Conservation (phyloP, 2,888 invertebrate genomes). For the Ischnus inquisitorius region DNA sequence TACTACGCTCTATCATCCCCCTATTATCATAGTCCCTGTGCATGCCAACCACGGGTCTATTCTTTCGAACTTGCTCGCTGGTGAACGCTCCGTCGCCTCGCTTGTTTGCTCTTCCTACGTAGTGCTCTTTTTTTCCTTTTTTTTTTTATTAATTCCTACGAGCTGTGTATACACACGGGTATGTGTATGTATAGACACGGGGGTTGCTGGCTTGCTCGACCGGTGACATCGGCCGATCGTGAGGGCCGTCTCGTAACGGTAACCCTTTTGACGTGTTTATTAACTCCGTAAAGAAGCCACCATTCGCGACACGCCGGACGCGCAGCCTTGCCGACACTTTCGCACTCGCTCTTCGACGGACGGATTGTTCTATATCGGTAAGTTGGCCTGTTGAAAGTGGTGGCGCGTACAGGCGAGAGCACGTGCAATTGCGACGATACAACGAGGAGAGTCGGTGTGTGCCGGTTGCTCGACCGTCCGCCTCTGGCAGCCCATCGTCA, state of each 20-base stretch:
- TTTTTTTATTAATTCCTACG: not conserved
- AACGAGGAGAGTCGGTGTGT: not conserved
- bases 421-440: not conserved
- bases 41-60: not conserved
- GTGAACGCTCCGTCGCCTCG: not conserved
- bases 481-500: constrained; percentile 29
- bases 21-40: constrained; percentile 14
- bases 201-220: constrained; percentile 28
- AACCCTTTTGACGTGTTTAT: constrained; percentile 10
- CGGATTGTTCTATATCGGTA: not conserved
- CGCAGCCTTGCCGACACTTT: not conserved
- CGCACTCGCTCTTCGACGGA: not conserved
- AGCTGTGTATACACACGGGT: not conserved
- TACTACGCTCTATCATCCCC: constrained; percentile 12
- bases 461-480: not conserved
- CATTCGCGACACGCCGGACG: constrained; percentile 1
- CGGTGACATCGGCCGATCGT: constrained; percentile 34
- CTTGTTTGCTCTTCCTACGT: not conserved
- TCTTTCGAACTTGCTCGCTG: constrained; percentile 17
- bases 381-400: not conserved
- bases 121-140: not conserved
- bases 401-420: not conserved
- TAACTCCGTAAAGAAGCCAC: not conserved
- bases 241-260: not conserved
- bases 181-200: not conserved